Evolutionary conservation across 2,888 invertebrate species (phyloP).

Genomic region (Coecobrya sp.): DNA sequence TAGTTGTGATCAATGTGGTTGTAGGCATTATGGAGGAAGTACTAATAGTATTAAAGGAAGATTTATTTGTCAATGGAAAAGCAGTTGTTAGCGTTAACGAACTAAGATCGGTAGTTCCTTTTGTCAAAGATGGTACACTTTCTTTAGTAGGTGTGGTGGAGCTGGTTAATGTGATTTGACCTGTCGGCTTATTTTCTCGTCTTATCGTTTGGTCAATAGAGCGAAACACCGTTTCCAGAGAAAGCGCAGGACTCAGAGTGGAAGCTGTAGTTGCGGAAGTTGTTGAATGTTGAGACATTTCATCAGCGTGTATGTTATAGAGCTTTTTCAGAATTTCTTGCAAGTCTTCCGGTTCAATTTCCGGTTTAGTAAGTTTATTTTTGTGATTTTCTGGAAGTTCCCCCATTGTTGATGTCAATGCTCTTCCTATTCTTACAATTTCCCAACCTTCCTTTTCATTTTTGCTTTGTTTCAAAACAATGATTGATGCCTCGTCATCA

Average conservation of each 20-base stretch:
- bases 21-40: background rate
- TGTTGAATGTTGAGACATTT: background rate
- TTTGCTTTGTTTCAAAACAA: slow-evolving; percentile 29
- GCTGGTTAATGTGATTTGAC: too few relatives aligned
- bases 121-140: too few relatives aligned
- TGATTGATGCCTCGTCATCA: background rate
- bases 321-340: background rate
- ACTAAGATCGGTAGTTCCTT: background rate
- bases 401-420: background rate
- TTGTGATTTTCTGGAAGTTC: background rate
- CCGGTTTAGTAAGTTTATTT: background rate
- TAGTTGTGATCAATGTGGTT: background rate
- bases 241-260: background rate
- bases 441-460: slow-evolving; percentile 33
- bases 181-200: background rate
- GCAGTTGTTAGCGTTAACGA: background rate
- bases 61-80: background rate
- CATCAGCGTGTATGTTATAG: background rate
- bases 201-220: background rate
- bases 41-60: background rate
- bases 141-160: too few relatives aligned
- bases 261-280: background rate
- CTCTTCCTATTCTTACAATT: slow-evolving; percentile 20
- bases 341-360: slow-evolving; percentile 5
- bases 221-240: background rate